Percentiles rank a stretch among this genome's conserved stretches.
Evolutionary conservation across 2,113 vertebrate species (phyloP).

Genomic region (Spilogale gracilis): DNA sequence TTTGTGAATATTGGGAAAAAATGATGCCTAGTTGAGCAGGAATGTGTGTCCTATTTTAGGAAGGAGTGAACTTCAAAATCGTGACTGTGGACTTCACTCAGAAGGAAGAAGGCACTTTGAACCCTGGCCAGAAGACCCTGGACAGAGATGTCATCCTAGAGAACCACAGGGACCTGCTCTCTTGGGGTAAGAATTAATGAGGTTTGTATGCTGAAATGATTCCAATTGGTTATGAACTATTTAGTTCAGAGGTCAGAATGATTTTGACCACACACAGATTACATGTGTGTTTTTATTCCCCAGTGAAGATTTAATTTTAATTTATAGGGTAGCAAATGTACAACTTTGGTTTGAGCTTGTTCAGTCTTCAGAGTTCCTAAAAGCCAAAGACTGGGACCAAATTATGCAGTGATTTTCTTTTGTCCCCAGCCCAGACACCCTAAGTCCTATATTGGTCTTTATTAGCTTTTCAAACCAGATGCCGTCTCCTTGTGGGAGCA

Average conservation of each 20-base stretch:
- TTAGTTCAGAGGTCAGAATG: neutral
- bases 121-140: conserved; percentile 1
- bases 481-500: neutral
- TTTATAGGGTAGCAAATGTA: neutral
- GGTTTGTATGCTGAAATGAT: neutral
- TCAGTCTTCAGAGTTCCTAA: neutral
- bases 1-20: neutral
- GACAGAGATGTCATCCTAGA: conserved; percentile 52
- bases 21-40: neutral
- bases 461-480: neutral
- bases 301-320: conserved; percentile 18
- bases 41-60: conserved; percentile 74
- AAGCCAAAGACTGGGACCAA: neutral
- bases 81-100: conserved; percentile 73
- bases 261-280: neutral
- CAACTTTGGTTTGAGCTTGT: neutral
- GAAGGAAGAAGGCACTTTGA: conserved; percentile 57
- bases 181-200: conserved; percentile 69
- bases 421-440: neutral
- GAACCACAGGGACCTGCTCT: conserved; percentile 45
- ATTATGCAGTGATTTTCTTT: conserved; percentile 48
- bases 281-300: neutral
- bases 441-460: neutral
- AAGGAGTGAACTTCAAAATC: conserved; percentile 64
- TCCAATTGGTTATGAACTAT: neutral